phyloP scores from a whole-genome alignment of 2,888 invertebrate species.

The Tillus elongatus region DNA sequence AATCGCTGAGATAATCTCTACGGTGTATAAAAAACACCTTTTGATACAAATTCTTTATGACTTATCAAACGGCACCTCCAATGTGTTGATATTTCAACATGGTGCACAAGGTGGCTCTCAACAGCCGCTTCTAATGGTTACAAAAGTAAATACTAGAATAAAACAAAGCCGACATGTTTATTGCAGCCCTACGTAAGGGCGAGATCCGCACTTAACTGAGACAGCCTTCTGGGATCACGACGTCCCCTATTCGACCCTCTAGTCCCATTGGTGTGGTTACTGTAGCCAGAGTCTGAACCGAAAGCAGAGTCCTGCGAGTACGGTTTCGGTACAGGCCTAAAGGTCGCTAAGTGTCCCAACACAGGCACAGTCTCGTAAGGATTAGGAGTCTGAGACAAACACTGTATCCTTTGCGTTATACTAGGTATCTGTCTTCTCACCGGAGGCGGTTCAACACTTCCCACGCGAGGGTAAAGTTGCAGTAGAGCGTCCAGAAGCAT shows the following conservation, averaged over 20 bases:
- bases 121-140: too few species aligned
- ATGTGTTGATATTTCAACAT: too few species aligned
- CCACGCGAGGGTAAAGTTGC: constrained; percentile 63
- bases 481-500: constrained; percentile 65
- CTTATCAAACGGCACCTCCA: too few species aligned
- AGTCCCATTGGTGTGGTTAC: constrained; percentile 66
- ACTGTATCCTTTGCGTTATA: constrained; percentile 40
- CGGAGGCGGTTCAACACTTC: constrained; percentile 48
- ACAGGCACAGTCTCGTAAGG: constrained; percentile 65
- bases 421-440: constrained; percentile 35
- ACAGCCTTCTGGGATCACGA: constrained; percentile 37
- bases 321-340: constrained; percentile 53
- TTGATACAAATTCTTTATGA: too few species aligned
- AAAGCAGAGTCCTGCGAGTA: constrained; percentile 68
- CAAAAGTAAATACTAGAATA: too few species aligned
- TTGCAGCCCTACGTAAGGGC: constrained; percentile 31
- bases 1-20: too few species aligned
- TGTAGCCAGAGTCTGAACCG: constrained; percentile 79
- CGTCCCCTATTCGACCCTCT: constrained; percentile 37
- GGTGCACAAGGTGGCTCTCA: too few species aligned
- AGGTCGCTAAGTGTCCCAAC: constrained; percentile 52
- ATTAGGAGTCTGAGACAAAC: constrained; percentile 38
- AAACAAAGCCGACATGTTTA: too few species aligned
- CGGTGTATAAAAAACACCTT: too few species aligned
- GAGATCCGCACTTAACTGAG: constrained; percentile 41